These are phyloP conservation scores for Acanthosoma haemorrhoidale DNA, from an alignment of 2,888 invertebrate species.

Conservation along the genomic window DNA sequence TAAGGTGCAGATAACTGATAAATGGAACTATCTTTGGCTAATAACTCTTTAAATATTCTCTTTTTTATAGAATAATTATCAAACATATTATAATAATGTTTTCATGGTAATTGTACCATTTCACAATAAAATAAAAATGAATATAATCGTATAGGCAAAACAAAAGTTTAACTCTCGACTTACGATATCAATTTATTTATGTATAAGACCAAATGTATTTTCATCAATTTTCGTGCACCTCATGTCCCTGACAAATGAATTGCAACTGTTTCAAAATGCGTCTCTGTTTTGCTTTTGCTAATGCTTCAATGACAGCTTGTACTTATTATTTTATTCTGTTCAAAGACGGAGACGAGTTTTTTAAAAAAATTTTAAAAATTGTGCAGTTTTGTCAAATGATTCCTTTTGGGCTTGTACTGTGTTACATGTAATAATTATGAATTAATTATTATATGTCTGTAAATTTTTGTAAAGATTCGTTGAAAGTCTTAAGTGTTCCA, in stretches of 20 bases:
- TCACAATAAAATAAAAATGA: no score
- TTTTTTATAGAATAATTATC: no score
- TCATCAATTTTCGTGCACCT: not conserved
- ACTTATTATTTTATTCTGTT: not conserved
- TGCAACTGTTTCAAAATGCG: constrained; percentile 10
- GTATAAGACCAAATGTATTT: no score
- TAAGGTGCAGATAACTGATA: not conserved
- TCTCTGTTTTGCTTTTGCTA: constrained; percentile 26
- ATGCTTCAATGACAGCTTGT: constrained; percentile 23
- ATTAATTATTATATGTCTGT: constrained; percentile 24
- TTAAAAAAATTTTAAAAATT: constrained; percentile 20
- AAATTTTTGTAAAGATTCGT: constrained; percentile 21
- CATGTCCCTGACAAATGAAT: not conserved
- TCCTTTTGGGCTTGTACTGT: constrained; percentile 27
- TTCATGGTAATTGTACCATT: no score
- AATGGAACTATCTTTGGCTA: no score
- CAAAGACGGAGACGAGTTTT: constrained; percentile 16
- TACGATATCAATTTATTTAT: no score
- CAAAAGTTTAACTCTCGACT: not conserved
- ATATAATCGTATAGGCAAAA: not conserved
- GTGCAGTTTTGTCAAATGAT: constrained; percentile 6
- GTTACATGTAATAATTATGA: constrained; percentile 29
- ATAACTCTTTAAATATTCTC: no score
- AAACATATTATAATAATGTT: no score
- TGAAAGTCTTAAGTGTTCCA: no score